Evolutionary conservation across 1,140 invertebrate genomes (phyloP), one percentile per base, ranked within the genome.

Genomic region (Latrodectus geometricus): DNA sequence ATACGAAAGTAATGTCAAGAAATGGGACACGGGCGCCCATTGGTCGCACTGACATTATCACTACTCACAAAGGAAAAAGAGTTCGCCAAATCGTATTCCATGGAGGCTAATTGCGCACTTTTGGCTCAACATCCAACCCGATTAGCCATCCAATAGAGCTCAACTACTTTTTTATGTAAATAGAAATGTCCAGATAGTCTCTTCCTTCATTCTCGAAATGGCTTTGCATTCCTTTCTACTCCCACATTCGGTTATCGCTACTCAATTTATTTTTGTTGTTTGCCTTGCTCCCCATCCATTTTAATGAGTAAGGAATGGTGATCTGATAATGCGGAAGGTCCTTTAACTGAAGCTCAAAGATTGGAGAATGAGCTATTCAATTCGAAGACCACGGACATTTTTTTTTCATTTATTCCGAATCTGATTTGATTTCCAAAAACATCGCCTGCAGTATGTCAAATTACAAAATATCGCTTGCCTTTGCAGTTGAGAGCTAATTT

Each of bases 151-250:
- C 54, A 17, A 61, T 61, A 61, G 54, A 11, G 11, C 54, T 17
- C 54, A 61, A 61, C 54, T 61, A 61, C 54, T 61, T 61, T 61
- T 61, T 61, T 61, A 61, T 61, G 54, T 61, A 61, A 61, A 61
- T 61, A 17, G 17, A 61, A 61, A 61, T 17, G 54, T 61, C 54
- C 54, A 61, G 54, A 61, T 14, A 61, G 54, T 17, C 54, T 61
- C 17, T 61, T 61, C 11, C 54, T 61, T 61, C 17, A 14, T 61
- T 61, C 54, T 61, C 8, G 11, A 14, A 11, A 14, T 61, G 11
- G 54, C 17, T 61, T 8, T 61, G 54, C 54, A 61, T 61, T 61
- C 54, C 17, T 61, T 61, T 61, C 54, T 61, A 17, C 54, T 61
- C 11, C 11, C 17, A 61, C 11, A 11, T 35, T 35, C 35, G 35